phyloP scores from a whole-genome alignment of 2,888 invertebrate species.

The Cynaeus angustus region DNA sequence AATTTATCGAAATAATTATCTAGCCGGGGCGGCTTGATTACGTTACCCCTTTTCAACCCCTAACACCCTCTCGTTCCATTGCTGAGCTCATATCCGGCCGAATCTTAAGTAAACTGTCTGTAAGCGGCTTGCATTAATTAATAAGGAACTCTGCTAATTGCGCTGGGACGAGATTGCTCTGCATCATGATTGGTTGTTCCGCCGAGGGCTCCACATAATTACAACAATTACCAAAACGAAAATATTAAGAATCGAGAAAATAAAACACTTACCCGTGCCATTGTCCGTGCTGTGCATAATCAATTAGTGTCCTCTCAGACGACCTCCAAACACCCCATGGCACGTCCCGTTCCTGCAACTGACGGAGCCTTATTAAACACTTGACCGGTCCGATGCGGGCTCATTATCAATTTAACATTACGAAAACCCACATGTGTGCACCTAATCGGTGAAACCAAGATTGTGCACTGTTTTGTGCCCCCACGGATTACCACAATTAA shows the following conservation, averaged over 20 bases:
- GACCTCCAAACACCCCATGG: constrained; percentile 65
- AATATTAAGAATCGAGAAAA: not conserved
- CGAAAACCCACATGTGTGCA: constrained; percentile 41
- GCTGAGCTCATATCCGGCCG: constrained; percentile 67
- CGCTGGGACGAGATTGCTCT: constrained; percentile 67
- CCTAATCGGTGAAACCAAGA: constrained; percentile 24
- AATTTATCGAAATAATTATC: constrained; percentile 71
- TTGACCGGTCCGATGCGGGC: constrained; percentile 54
- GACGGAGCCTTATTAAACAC: constrained; percentile 41
- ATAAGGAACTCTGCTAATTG: constrained; percentile 72
- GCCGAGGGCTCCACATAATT: constrained; percentile 63
- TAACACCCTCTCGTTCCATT: constrained; percentile 50
- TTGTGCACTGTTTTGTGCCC: constrained; percentile 8
- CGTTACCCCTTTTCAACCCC: constrained; percentile 56
- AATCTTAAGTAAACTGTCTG: constrained; percentile 71
- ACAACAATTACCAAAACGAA: constrained; percentile 58
- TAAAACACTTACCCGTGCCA: constrained; percentile 69
- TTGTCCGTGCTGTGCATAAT: constrained; percentile 73
- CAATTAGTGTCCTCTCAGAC: constrained; percentile 59
- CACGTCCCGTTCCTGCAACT: constrained; percentile 50
- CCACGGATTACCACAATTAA: constrained; percentile 37
- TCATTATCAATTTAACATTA: constrained; percentile 50
- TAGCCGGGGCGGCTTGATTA: constrained; percentile 67
- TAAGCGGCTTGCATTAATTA: constrained; percentile 72
- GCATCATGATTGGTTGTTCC: constrained; percentile 64